A percentile compares a stretch with the other conserved stretches of the same genome.
Conservation (phyloP, 1,140 invertebrate species). For the Bombus soroeensis region DNA sequence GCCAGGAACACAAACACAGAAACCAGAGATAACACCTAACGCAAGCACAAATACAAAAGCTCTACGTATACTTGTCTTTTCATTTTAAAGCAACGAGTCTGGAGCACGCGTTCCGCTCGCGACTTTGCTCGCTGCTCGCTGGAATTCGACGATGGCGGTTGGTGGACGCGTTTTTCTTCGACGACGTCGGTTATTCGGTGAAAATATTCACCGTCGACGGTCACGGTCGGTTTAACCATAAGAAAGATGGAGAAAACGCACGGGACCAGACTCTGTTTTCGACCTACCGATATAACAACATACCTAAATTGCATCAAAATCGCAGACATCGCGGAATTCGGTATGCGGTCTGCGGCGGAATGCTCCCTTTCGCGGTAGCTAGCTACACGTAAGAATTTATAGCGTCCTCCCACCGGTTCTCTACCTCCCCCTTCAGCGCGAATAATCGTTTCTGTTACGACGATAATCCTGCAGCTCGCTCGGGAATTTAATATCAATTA, state of each 20-base stretch:
- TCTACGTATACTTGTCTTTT: neutral
- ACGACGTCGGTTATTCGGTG: constrained; percentile 1
- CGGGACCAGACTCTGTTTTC: neutral
- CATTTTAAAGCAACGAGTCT: neutral
- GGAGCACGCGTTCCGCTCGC: neutral
- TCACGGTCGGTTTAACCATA: neutral
- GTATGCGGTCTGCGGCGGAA: constrained; percentile 29
- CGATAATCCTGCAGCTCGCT: constrained; percentile 1
- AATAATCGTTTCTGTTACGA: constrained; percentile 29
- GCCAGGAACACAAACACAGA: neutral
- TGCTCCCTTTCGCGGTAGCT: constrained; percentile 4
- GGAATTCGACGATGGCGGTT: neutral
- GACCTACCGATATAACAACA: constrained; percentile 12
- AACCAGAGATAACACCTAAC: neutral
- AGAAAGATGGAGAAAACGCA: neutral
- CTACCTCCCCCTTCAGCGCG: neutral
- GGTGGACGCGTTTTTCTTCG: neutral
- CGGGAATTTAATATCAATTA: constrained; percentile 46
- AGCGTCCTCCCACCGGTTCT: neutral
- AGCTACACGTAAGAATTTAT: constrained; percentile 32
- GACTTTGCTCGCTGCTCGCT: neutral
- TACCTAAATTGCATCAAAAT: constrained; percentile 37
- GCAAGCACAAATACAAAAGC: neutral
- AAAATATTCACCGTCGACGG: constrained; percentile 23
- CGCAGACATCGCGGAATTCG: constrained; percentile 44